Percentiles rank a stretch among this genome's conserved stretches.
Evolutionary conservation across 2,113 vertebrate species (phyloP).

Genomic region (Sphaerodactylus townsendi): DNA sequence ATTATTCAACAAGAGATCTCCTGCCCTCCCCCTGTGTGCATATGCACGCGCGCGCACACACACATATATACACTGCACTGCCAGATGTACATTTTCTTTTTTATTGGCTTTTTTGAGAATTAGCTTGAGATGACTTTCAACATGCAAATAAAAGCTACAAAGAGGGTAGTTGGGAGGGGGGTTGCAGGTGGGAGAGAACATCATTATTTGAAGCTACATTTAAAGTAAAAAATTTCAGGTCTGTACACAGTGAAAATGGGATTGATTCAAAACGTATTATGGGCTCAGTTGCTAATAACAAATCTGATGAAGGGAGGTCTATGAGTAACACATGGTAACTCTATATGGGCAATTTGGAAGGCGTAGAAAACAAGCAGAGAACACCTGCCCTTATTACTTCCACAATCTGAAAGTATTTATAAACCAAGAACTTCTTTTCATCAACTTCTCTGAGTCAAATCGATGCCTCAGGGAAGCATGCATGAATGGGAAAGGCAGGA

Average conservation of each 20-base stretch:
- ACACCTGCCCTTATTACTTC: neutral
- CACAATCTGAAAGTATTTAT: slow-evolving; percentile 9
- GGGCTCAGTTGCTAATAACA: neutral
- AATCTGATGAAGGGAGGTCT: neutral
- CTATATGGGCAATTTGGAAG: neutral
- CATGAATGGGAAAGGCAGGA: neutral
- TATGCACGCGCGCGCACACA: too few relatives aligned
- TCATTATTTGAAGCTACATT: neutral
- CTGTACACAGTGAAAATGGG: neutral
- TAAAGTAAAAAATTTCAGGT: slow-evolving; percentile 5
- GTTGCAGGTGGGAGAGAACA: neutral
- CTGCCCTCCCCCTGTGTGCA: slow-evolving; percentile 45
- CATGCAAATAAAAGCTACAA: slow-evolving; percentile 24
- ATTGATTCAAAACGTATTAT: neutral
- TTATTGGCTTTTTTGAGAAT: slow-evolving; percentile 37
- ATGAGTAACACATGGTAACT: neutral
- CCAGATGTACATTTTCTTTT: slow-evolving; percentile 56
- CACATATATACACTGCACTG: too few relatives aligned
- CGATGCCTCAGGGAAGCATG: neutral
- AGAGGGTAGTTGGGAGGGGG: neutral
- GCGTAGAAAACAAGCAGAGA: slow-evolving; percentile 23
- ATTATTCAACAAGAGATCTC: slow-evolving; percentile 48
- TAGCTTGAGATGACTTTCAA: neutral
- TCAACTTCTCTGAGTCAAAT: slow-evolving; percentile 13
- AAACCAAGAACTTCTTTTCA: slow-evolving; percentile 23